A percentile compares a stretch with the other conserved stretches of the same genome.
Evolutionary conservation across 2,113 vertebrate species (phyloP).

Genomic region (Tor tambroides): DNA sequence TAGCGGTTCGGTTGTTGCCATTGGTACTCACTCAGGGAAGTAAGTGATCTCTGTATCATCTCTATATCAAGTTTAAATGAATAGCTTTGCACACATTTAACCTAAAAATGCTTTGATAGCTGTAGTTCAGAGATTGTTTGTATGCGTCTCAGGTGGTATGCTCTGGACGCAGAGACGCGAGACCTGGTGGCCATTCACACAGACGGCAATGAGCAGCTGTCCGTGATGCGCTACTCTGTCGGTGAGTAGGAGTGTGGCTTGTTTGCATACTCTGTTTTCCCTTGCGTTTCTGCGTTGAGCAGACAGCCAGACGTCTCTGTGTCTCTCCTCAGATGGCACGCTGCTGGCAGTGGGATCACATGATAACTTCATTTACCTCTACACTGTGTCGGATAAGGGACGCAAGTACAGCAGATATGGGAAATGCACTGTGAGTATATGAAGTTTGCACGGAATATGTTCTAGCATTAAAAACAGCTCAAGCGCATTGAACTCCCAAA

Average conservation of each 20-base stretch:
- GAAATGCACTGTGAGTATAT: constrained; percentile 90
- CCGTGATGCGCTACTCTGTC: constrained; percentile 93
- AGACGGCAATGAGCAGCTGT: constrained; percentile 96
- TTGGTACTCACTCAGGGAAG: constrained; percentile 98
- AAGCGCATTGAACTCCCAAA: background rate
- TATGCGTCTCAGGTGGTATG: constrained; percentile 86
- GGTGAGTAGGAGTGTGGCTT: constrained; percentile 77
- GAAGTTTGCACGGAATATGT: background rate
- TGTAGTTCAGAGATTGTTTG: background rate
- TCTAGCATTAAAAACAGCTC: background rate
- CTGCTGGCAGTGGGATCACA: constrained; percentile 97
- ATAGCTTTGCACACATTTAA: background rate
- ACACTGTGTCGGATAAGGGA: constrained; percentile 90
- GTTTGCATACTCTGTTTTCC: background rate
- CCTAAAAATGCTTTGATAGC: background rate
- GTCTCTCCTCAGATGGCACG: constrained; percentile 81
- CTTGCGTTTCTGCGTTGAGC: background rate
- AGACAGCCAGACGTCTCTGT: background rate
- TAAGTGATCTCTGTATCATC: constrained; percentile 67
- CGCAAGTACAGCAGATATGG: constrained; percentile 94
- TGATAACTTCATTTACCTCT: constrained; percentile 99
- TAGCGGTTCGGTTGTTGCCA: constrained; percentile 91
- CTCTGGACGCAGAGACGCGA: constrained; percentile 92
- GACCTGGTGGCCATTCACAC: constrained; percentile 97
- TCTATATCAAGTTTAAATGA: background rate